Conservation (phyloP, 53 echinoderm and acorn worm species). For the Stichopus horrens region DNA sequence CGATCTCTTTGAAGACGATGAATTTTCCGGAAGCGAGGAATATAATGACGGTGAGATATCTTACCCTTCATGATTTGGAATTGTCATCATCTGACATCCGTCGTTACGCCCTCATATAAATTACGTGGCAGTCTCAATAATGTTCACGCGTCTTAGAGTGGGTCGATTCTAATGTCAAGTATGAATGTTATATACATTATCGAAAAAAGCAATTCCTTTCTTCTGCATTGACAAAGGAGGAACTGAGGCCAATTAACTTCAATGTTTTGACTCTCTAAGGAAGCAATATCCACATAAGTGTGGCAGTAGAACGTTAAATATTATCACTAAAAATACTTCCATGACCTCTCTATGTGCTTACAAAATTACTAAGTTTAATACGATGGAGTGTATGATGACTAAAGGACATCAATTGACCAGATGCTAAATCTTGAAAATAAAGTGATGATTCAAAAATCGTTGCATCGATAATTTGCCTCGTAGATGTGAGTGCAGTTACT, state of each 20-base stretch:
- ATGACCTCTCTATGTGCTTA: background rate
- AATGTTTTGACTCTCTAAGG: background rate
- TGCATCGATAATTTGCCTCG: too few species aligned
- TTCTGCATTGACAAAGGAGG: background rate
- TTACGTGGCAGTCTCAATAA: too few species aligned
- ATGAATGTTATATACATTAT: background rate
- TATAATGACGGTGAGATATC: conserved; percentile 18
- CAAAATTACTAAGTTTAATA: background rate
- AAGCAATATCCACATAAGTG: background rate
- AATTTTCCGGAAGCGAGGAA: conserved; percentile 2
- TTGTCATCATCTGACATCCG: too few species aligned
- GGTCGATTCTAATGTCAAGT: background rate
- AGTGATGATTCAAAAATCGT: too few species aligned
- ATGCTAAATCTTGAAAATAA: too few species aligned
- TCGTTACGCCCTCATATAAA: too few species aligned
- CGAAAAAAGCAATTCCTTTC: too few species aligned
- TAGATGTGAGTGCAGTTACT: too few species aligned
- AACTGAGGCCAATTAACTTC: background rate
- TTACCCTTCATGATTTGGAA: too few species aligned
- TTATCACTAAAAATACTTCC: background rate
- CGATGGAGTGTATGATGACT: too few species aligned
- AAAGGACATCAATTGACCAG: too few species aligned
- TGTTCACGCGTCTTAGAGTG: too few species aligned
- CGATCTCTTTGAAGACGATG: conserved; percentile 1
- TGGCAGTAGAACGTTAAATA: background rate